Conservation (phyloP, 1,140 invertebrate genomes). For the Branchinecta lindahli region DNA sequence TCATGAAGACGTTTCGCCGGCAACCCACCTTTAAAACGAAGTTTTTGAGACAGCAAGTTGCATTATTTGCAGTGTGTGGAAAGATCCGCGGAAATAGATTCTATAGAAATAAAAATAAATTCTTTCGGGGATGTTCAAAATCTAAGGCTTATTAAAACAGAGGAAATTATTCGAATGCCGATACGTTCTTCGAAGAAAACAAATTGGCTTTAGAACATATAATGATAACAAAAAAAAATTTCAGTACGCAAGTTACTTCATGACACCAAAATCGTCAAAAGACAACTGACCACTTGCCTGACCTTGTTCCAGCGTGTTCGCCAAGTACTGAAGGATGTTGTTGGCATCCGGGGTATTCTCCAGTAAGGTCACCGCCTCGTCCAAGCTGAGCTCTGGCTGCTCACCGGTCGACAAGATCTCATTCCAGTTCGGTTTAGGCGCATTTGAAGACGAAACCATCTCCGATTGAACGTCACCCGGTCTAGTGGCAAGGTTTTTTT, state of each 20-base stretch:
- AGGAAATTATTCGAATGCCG: too few relatives aligned
- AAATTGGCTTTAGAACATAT: background rate
- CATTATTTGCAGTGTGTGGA: too few relatives aligned
- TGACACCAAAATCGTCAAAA: background rate
- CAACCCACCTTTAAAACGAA: too few relatives aligned
- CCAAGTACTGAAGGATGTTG: background rate
- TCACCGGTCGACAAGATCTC: background rate
- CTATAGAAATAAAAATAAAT: too few relatives aligned
- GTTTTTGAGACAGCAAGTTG: too few relatives aligned
- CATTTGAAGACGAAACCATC: background rate
- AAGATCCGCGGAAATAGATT: too few relatives aligned
- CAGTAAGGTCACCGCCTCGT: background rate
- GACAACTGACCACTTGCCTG: background rate
- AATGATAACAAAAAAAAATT: background rate
- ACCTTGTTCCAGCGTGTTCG: background rate
- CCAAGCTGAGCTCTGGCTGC: background rate
- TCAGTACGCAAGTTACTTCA: background rate
- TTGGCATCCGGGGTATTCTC: background rate
- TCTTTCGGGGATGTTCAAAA: too few relatives aligned
- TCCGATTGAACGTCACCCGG: background rate
- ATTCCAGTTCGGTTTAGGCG: background rate
- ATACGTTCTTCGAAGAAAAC: too few relatives aligned
- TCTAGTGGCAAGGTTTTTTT: background rate
- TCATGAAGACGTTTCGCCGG: too few relatives aligned
- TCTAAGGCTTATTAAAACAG: too few relatives aligned